phyloP scores from a whole-genome alignment of 2,888 invertebrate species.

The Drosophila limbata region DNA sequence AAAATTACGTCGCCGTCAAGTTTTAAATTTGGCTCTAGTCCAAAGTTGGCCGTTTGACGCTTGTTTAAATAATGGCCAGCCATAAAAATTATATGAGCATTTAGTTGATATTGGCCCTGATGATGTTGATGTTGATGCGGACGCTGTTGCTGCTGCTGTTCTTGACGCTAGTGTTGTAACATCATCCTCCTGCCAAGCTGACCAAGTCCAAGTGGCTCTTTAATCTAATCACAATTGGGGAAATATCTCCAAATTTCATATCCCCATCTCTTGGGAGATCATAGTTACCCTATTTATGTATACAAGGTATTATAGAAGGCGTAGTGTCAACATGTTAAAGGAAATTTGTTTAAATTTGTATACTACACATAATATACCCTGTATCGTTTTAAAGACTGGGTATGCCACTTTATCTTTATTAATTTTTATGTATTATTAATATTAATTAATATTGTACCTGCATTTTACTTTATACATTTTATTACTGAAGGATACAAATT shows the following conservation, averaged over 20 bases:
- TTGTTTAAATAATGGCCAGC: conserved; percentile 76
- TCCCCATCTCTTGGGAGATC: conserved; percentile 5
- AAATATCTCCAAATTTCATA: not conserved
- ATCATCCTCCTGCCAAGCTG: conserved; percentile 14
- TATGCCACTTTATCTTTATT: not conserved
- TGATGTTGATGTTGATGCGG: conserved; percentile 7
- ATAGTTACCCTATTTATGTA: conserved; percentile 1
- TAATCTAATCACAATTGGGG: conserved; percentile 25
- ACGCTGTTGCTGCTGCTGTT: conserved; percentile 12
- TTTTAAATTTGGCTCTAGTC: conserved; percentile 69
- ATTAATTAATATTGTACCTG: too few relatives aligned
- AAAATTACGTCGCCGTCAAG: conserved; percentile 76
- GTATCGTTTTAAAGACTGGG: not conserved
- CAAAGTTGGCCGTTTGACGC: conserved; percentile 68
- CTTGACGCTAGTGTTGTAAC: conserved; percentile 14
- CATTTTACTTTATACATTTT: not conserved
- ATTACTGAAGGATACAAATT: not conserved
- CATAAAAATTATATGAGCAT: conserved; percentile 77
- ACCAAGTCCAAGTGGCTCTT: conserved; percentile 22
- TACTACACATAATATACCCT: not conserved
- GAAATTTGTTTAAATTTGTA: not conserved
- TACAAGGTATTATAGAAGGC: not conserved
- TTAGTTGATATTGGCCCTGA: conserved; percentile 67
- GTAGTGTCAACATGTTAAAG: not conserved
- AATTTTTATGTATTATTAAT: too few relatives aligned